Conservation (phyloP, 2,113 vertebrate genomes). For the Melanerpes formicivorus region DNA sequence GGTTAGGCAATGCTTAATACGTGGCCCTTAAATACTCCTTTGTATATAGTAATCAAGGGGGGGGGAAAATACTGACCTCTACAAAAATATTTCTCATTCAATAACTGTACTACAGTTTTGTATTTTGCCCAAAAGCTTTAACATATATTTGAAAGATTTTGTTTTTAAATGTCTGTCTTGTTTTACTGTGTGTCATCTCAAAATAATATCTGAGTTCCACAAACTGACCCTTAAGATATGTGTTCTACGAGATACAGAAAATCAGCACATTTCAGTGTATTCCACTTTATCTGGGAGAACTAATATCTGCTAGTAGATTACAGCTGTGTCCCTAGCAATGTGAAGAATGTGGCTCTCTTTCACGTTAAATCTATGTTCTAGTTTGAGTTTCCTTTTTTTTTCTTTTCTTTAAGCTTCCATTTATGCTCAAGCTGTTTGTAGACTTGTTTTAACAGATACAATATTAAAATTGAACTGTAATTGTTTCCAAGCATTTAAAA, state of each 20-base stretch:
- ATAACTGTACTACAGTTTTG: background rate
- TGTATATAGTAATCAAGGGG: background rate
- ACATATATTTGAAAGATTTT: background rate
- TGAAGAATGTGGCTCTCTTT: background rate
- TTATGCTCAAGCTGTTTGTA: background rate
- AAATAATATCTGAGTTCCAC: background rate
- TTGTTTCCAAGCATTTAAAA: slow-evolving; percentile 6
- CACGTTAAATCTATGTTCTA: background rate
- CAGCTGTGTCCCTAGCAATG: slow-evolving; percentile 14
- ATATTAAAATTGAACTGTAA: slow-evolving; percentile 24
- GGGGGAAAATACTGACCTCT: background rate
- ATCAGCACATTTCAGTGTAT: background rate
- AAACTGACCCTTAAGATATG: background rate
- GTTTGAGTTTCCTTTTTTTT: background rate
- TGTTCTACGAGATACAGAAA: background rate
- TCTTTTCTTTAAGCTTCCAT: background rate
- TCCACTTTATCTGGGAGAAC: slow-evolving; percentile 9
- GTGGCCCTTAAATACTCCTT: background rate
- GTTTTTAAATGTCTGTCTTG: background rate
- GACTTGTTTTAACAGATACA: background rate
- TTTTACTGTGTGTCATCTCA: background rate
- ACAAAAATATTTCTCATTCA: background rate
- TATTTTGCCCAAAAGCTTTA: slow-evolving; percentile 20
- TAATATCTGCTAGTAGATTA: slow-evolving; percentile 81
- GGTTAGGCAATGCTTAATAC: background rate